Evolutionary conservation across 2,797 vertebrate species (phyloP).

Genomic region (Anguilla obscura): DNA sequence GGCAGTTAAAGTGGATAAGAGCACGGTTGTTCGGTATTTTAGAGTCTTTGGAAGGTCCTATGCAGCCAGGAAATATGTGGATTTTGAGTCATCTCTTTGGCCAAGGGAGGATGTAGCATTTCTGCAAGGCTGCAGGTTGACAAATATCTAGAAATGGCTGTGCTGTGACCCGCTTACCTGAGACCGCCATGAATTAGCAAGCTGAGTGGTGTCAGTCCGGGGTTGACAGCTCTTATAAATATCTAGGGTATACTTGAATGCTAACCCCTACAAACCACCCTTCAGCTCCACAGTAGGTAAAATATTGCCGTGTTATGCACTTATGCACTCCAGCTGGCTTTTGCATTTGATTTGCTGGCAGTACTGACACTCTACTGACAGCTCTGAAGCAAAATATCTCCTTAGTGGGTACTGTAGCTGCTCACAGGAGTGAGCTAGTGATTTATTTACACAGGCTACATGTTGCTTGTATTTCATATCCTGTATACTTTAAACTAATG

Average conservation of each 20-base stretch:
- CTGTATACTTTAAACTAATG: not conserved
- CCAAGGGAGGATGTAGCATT: not conserved
- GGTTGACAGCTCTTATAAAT: slow-evolving; percentile 14
- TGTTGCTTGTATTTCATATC: not conserved
- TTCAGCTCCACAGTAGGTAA: not conserved
- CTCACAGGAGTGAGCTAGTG: not conserved
- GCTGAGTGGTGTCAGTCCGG: not conserved
- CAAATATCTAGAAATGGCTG: not conserved
- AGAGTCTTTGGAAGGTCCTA: not conserved
- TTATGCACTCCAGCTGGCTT: not conserved
- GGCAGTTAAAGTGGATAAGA: not conserved
- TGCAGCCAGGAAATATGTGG: not conserved
- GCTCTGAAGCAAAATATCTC: not conserved
- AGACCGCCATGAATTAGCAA: not conserved
- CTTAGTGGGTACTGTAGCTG: not conserved
- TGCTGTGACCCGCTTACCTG: slow-evolving; percentile 4
- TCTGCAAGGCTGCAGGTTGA: not conserved
- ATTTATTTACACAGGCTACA: not conserved
- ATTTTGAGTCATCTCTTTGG: not conserved
- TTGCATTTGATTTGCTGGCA: not conserved
- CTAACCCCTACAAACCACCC: slow-evolving; percentile 18
- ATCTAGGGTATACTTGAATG: not conserved
- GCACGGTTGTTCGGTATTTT: not conserved
- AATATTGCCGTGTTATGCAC: not conserved
- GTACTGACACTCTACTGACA: not conserved